phyloP scores from a whole-genome alignment of 2,888 invertebrate genomes.

The Agonopterix heracliana region DNA sequence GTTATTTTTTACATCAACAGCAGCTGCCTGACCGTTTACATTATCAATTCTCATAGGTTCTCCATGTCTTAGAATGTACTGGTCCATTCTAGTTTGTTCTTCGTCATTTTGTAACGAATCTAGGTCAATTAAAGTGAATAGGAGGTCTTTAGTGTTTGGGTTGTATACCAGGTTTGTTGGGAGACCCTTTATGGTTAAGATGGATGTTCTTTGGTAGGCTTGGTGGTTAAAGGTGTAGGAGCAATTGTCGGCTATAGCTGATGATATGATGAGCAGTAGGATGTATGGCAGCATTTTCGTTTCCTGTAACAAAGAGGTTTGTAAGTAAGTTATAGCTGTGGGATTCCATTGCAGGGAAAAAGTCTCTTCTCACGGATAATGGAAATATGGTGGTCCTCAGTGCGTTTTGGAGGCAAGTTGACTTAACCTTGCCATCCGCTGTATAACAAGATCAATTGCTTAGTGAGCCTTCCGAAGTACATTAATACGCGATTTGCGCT shows the following conservation, averaged over 20 bases:
- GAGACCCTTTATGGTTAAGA: constrained; percentile 57
- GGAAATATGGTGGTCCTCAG: no score
- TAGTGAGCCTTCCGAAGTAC: no score
- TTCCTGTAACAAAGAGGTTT: neutral
- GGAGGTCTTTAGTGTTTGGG: constrained; percentile 42
- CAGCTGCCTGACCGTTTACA: constrained; percentile 57
- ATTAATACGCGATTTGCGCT: no score
- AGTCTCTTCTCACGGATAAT: no score
- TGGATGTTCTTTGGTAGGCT: constrained; percentile 38
- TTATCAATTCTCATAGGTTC: constrained; percentile 52
- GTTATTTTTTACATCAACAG: constrained; percentile 44
- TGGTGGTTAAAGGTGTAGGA: constrained; percentile 38
- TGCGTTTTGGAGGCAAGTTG: no score
- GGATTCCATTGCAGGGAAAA: no score
- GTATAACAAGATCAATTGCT: no score
- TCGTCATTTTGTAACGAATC: constrained; percentile 57
- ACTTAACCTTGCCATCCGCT: no score
- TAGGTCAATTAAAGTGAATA: constrained; percentile 60
- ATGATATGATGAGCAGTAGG: constrained; percentile 34
- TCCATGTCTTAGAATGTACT: constrained; percentile 49
- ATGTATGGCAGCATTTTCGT: constrained; percentile 41
- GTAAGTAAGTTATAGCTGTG: no score
- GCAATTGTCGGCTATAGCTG: constrained; percentile 45
- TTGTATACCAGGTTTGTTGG: constrained; percentile 59
- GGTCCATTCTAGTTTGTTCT: constrained; percentile 65